These are phyloP conservation scores for Cheumatopsyche charites DNA, from an alignment of 1,140 invertebrate genomes.

Conservation along the genomic window DNA sequence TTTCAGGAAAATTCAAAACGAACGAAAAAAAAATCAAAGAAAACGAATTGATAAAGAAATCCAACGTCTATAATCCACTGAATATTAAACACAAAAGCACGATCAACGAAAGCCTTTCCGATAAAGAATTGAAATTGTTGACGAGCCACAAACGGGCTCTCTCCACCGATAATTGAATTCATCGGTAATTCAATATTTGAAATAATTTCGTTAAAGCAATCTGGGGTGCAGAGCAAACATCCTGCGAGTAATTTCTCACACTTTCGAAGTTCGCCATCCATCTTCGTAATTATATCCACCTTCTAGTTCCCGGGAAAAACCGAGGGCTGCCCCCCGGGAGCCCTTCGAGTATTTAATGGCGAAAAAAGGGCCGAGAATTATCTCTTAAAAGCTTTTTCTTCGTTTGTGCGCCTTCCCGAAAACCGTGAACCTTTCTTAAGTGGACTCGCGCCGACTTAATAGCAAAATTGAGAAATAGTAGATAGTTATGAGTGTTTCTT, in stretches of 20 bases:
- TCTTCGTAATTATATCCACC: conserved; percentile 18
- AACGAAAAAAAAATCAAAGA: conserved; percentile 8
- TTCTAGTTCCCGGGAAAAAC: conserved; percentile 1
- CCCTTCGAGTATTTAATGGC: conserved; percentile 10
- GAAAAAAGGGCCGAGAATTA: conserved; percentile 9
- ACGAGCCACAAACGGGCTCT: too few species aligned
- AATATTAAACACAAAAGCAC: too few species aligned
- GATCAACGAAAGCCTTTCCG: too few species aligned
- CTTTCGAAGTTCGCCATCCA: background rate
- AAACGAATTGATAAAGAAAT: background rate
- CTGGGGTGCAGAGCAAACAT: background rate
- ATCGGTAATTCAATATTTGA: too few species aligned
- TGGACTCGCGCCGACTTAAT: too few species aligned
- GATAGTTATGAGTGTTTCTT: too few species aligned
- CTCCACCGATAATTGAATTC: too few species aligned
- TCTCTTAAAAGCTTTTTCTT: conserved; percentile 13
- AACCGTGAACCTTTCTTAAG: too few species aligned
- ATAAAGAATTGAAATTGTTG: too few species aligned
- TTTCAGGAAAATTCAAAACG: background rate
- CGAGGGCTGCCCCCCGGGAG: background rate
- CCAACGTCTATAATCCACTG: too few species aligned
- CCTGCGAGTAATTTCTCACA: background rate
- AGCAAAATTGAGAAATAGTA: too few species aligned
- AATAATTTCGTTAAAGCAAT: too few species aligned
- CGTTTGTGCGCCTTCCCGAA: background rate